phyloP scores from a whole-genome alignment of 2,113 vertebrate species.

The Gymnobelideus leadbeateri region DNA sequence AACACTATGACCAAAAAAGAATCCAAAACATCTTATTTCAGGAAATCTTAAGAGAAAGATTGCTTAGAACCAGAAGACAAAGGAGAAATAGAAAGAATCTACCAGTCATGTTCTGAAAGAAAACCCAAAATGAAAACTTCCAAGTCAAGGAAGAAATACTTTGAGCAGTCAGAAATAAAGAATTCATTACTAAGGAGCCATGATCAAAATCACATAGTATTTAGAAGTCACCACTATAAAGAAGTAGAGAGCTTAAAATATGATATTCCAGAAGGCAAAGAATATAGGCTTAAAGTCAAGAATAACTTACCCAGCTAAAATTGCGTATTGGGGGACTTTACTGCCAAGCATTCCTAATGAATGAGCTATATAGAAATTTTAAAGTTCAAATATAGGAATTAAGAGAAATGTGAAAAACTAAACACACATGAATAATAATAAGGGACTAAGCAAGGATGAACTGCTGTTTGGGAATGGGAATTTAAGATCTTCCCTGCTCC shows the following conservation, averaged over 20 bases:
- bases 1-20: background rate
- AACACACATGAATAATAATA: background rate
- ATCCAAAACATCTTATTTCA: background rate
- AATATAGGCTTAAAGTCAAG: background rate
- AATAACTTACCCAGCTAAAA: background rate
- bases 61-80: background rate
- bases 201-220: background rate
- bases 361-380: background rate
- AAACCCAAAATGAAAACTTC: background rate
- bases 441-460: background rate
- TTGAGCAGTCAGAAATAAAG: background rate
- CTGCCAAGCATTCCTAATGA: background rate
- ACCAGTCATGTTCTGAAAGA: background rate
- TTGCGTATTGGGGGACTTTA: background rate
- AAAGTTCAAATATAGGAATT: background rate
- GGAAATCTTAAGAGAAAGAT: background rate
- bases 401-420: background rate
- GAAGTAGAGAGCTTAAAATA: background rate
- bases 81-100: background rate
- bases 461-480: no score
- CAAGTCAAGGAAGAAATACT: background rate
- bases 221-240: background rate
- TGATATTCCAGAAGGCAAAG: background rate
- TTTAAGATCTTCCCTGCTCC: no score
- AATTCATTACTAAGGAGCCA: background rate